Evolutionary conservation across 2,888 invertebrate species (phyloP).

Genomic region (Dicranocentrus wangi): DNA sequence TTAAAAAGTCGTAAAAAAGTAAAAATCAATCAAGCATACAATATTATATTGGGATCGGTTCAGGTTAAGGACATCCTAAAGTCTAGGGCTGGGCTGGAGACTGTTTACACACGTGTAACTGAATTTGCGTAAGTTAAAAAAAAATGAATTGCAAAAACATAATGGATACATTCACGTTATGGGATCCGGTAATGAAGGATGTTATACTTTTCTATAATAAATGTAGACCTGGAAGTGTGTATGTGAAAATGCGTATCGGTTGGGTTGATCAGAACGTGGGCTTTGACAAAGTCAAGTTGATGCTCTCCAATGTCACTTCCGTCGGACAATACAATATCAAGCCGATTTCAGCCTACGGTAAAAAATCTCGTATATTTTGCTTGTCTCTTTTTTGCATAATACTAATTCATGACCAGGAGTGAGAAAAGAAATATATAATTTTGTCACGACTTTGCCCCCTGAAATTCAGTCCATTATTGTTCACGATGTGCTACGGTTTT

Average conservation of each 20-base stretch:
- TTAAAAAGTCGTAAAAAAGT: no score
- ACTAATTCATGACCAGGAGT: no score
- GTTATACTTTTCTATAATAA: background rate
- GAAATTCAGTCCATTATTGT: background rate
- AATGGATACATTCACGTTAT: background rate
- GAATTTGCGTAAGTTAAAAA: conserved; percentile 78
- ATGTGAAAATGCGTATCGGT: conserved; percentile 81
- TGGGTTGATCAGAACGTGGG: conserved; percentile 79
- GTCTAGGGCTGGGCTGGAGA: conserved; percentile 49
- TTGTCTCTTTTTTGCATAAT: background rate
- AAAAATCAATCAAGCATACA: no score
- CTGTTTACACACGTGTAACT: conserved; percentile 75
- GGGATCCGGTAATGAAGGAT: background rate
- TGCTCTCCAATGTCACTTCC: conserved; percentile 42
- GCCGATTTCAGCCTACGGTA: conserved; percentile 64
- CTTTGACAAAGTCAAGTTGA: conserved; percentile 74
- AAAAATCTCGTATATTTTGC: no score
- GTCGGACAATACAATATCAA: conserved; percentile 43
- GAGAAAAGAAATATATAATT: no score
- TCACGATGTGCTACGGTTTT: background rate
- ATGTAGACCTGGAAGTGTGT: conserved; percentile 80
- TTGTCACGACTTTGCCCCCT: background rate
- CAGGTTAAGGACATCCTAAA: conserved; percentile 52
- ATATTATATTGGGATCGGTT: background rate
- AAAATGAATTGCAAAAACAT: background rate